Base-by-base conservation (phyloP, 2,113 vertebrate species). In the Pyrgilauda ruficollis region DNA sequence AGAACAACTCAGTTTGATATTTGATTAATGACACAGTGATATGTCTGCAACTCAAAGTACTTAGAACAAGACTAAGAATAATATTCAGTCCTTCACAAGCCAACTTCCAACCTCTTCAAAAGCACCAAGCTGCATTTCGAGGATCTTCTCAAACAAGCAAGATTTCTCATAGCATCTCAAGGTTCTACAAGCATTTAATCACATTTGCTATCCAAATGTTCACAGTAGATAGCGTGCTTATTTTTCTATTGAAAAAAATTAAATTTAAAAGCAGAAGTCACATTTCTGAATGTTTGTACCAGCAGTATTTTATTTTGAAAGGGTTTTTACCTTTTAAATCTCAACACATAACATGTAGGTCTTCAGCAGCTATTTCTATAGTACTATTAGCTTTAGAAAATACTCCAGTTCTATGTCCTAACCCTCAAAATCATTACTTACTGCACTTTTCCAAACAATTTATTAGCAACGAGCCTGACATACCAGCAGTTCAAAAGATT, bases 171-270 rank as follows among this genome's bases (percentile, higher is more conserved):
- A 67, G 44, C 15, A 67, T 23, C 66, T 49, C 19, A 52, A 84
- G 23, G 19, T 58, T 59, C 46, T 74, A 49, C 20, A 50, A 53
- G 13, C 47, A 76, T 31, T 79, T 70, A 63, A 61, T 35, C 3
- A 1, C 20, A 41, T 68, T 52, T 55, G 19, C 47, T 68, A 24
- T 9, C 23, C 31, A 44, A 85, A 49, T 41, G 18, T 13, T 69
- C 35, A 63, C 6, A 89, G 33, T 6, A 18, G 11, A 59, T 0
- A 47, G 10, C 0, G 0, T 23, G 12, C 22, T 84, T 1, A 1
- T 20, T 68, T 47, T 85, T 39, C 30, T 33, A 68, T 2, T 70
- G 3, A n/a, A 68, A 79, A 58, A 70, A 70, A 53, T 1, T 4
- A 73, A 37, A 22, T 33, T 81, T 89, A 64, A 73, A 13, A 80